A percentile compares a stretch with the other conserved stretches of the same genome.
Conservation (phyloP, 2,797 vertebrate genomes). For the Lutjanus argentimaculatus region DNA sequence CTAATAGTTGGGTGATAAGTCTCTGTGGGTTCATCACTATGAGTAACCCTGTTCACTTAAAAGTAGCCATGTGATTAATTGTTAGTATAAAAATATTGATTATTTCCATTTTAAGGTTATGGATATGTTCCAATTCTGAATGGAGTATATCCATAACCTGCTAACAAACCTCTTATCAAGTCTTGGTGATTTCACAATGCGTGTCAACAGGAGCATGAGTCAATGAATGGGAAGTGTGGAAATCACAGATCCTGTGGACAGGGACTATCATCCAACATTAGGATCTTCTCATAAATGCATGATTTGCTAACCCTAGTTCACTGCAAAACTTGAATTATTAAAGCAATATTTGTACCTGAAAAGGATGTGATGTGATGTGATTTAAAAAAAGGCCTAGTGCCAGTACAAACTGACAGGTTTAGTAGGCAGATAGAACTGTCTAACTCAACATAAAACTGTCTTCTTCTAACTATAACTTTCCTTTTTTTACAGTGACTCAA, state of each 20-base stretch:
- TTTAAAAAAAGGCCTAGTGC: not conserved
- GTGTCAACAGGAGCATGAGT: too few relatives aligned
- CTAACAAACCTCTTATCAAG: not conserved
- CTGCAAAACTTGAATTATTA: not conserved
- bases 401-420: not conserved
- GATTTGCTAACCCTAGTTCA: not conserved
- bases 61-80: not conserved
- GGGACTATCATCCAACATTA: not conserved
- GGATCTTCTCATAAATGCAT: not conserved
- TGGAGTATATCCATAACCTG: not conserved
- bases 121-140: not conserved
- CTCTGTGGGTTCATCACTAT: too few relatives aligned
- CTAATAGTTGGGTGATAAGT: too few relatives aligned
- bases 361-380: not conserved
- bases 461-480: not conserved
- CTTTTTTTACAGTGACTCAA: slow-evolving; percentile 34
- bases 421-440: not conserved
- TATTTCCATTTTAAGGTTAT: not conserved
- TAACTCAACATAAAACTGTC: not conserved
- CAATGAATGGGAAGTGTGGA: too few relatives aligned
- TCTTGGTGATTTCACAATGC: not conserved
- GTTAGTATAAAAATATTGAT: not conserved
- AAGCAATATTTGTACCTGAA: not conserved
- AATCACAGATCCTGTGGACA: too few relatives aligned
- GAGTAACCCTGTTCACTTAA: too few relatives aligned